phyloP scores from a whole-genome alignment of 2,888 invertebrate genomes.

The Drosophila neotestacea region DNA sequence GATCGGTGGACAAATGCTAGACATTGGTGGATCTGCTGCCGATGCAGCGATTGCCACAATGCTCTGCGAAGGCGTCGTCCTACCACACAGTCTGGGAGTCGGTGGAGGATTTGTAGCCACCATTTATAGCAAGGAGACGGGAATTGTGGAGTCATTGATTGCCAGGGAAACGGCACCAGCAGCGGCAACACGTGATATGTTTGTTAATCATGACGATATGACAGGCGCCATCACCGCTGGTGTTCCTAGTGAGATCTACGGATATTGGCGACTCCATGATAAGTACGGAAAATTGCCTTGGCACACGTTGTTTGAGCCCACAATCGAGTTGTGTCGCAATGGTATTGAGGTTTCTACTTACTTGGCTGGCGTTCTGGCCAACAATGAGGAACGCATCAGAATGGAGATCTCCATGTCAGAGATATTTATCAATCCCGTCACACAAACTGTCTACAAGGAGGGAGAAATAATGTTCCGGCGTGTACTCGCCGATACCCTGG shows the following conservation, averaged over 20 bases:
- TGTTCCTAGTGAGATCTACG: slow-evolving; percentile 94
- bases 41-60: slow-evolving; percentile 95
- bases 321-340: slow-evolving; percentile 90
- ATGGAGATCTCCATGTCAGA: slow-evolving; percentile 87
- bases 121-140: slow-evolving; percentile 89
- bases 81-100: slow-evolving; percentile 93
- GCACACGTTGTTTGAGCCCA: slow-evolving; percentile 91
- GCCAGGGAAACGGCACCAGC: slow-evolving; percentile 92
- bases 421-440: slow-evolving; percentile 88
- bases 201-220: slow-evolving; percentile 83
- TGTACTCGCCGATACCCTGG: slow-evolving; percentile 89
- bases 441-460: slow-evolving; percentile 82
- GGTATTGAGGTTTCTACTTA: slow-evolving; percentile 90
- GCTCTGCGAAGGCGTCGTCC: slow-evolving; percentile 93
- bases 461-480: slow-evolving; percentile 89
- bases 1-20: slow-evolving; percentile 90
- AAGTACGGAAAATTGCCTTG: slow-evolving; percentile 92
- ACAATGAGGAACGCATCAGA: slow-evolving; percentile 86
- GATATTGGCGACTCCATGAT: slow-evolving; percentile 91
- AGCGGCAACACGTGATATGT: slow-evolving; percentile 90
- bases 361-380: slow-evolving; percentile 87
- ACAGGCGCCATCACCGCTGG: slow-evolving; percentile 88
- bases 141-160: slow-evolving; percentile 88
- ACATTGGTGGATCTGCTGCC: slow-evolving; percentile 90
- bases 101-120: slow-evolving; percentile 96